Percentiles rank a stretch among this genome's conserved stretches.
Evolutionary conservation across 2,888 invertebrate species (phyloP).

Genomic region (Leucoptera coffeella): DNA sequence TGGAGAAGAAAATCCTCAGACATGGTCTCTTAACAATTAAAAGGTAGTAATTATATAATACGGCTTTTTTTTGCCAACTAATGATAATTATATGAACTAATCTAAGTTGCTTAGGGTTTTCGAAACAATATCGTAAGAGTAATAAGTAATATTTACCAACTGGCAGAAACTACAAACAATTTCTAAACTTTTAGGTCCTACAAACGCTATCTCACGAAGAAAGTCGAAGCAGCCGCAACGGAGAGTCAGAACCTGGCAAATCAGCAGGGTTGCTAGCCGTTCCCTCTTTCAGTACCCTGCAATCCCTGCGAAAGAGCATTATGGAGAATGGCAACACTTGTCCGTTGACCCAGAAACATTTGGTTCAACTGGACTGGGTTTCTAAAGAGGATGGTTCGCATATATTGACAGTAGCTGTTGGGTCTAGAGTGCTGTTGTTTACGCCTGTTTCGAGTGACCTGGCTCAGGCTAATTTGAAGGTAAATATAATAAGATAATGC

Average conservation of each 20-base stretch:
- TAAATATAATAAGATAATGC: slow-evolving; percentile 10
- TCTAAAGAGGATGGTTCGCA: slow-evolving; percentile 99
- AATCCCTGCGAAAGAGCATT: slow-evolving; percentile 80
- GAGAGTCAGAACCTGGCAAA: slow-evolving; percentile 46
- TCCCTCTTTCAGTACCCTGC: slow-evolving; percentile 85
- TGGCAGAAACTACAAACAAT: too few species aligned
- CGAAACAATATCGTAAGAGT: too few species aligned
- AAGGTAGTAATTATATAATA: too few species aligned
- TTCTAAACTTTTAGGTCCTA: slow-evolving; percentile 40
- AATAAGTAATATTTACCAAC: too few species aligned
- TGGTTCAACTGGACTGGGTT: slow-evolving; percentile 97
- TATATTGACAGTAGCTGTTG: slow-evolving; percentile 93
- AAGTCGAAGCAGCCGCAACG: slow-evolving; percentile 52
- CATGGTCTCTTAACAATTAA: too few species aligned
- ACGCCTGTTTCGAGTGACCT: slow-evolving; percentile 92
- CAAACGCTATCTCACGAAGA: slow-evolving; percentile 80
- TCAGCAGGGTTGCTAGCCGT: slow-evolving; percentile 70
- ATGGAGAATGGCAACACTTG: slow-evolving; percentile 90
- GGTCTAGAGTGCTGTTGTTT: slow-evolving; percentile 86
- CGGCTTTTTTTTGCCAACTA: too few species aligned
- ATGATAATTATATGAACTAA: too few species aligned
- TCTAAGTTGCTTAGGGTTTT: too few species aligned
- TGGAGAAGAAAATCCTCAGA: too few species aligned
- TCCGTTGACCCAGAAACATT: slow-evolving; percentile 83
- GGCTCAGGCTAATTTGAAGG: slow-evolving; percentile 88